Evolutionary conservation across 2,888 invertebrate species (phyloP), one percentile per base, ranked within the genome.

Genomic region (Subacronicta megacephala): DNA sequence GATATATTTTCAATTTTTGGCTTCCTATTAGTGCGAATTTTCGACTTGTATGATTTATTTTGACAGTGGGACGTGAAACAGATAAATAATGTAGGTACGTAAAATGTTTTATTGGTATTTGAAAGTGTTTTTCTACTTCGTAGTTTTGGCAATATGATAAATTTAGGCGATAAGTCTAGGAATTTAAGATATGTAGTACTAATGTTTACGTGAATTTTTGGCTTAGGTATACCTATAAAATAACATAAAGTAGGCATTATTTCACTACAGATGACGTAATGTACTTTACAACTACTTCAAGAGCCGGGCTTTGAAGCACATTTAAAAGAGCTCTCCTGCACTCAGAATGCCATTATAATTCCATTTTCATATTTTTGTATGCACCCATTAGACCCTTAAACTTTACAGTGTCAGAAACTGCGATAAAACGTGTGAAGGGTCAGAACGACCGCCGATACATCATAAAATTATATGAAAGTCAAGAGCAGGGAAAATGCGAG

Each of bases 381-480:
- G 59, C 47, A 60, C 63, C 53, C 64, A 72, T 65, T 67, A 77
- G 64, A 57, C 58, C 64, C 71, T 70, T 73, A 77, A 83, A 78
- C 75, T 77, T 68, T 73, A 81, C 80, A 81, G 82, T 82, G 81
- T 83, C 80, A 79, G 80, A 82, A 31, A 83, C 78, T 78, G 84
- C 89, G 85, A 92, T 92, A 93, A 92, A 92, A 89, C 84, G 89
- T 89, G 89, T 87, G 92, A 90, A 90, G 93, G 93, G 93, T 93
- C 93, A 93, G 84, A 90, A 87, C 85, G 89, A 84, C 83, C 88
- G 82, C 70, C 90, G 83, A 93, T 93, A 93, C 88, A 94, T 94
- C 93, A 93, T 92, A 91, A 93, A 93, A 92, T 93, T 93, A 94
- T 91, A 93, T 93, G 89, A 94, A 93, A 93, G 93, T 93, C 94